A percentile compares a stretch with the other conserved stretches of the same genome.
These are phyloP conservation scores for Heterodera schachtii DNA, from an alignment of 1,140 invertebrate species.

Conservation along the genomic window DNA sequence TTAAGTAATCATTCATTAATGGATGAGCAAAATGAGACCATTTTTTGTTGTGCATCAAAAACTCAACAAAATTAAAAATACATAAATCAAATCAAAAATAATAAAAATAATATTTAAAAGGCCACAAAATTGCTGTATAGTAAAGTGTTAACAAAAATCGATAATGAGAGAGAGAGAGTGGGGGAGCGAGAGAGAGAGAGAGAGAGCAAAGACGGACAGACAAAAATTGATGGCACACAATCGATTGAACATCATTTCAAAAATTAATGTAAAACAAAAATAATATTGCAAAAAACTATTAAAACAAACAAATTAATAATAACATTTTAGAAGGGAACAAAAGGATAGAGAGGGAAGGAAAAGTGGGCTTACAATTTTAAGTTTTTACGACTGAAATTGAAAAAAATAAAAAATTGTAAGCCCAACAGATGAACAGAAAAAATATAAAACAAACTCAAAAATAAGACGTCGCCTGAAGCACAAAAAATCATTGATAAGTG, in stretches of 20 bases:
- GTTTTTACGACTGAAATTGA: neutral
- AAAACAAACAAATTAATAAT: neutral
- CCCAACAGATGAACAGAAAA: too few species aligned
- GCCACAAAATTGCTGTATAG: neutral
- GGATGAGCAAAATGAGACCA: neutral
- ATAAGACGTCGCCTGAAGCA: neutral
- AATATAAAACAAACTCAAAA: neutral
- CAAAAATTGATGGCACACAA: neutral
- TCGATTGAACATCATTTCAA: neutral
- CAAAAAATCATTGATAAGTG: too few species aligned
- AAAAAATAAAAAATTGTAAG: neutral
- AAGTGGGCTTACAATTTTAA: too few species aligned
- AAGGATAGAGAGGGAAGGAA: too few species aligned
- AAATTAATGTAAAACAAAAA: neutral
- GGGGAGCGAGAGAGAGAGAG: too few species aligned
- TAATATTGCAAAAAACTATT: neutral
- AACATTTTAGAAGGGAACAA: too few species aligned
- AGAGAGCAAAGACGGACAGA: neutral
- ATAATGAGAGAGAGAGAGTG: neutral
- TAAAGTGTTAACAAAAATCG: neutral
- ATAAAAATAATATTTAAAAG: neutral
- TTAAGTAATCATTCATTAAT: neutral
- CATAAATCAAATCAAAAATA: neutral
- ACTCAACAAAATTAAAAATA: neutral
- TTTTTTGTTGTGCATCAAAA: constrained; percentile 1